Evolutionary conservation across 2,888 invertebrate genomes (phyloP), one percentile per base, ranked within the genome.

Genomic region (Nomada ruficornis): DNA sequence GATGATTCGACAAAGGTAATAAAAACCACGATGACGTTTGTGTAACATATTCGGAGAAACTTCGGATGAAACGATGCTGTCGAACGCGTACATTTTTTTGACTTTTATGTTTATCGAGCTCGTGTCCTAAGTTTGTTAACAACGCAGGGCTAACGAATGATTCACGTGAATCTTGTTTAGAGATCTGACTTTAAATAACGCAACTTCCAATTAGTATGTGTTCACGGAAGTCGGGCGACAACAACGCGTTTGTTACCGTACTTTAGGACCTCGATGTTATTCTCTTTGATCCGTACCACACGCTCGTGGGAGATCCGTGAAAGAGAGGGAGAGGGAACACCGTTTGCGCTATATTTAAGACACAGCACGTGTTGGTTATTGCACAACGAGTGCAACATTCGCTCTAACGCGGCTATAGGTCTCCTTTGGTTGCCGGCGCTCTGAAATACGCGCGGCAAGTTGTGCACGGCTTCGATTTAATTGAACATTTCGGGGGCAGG

Each of bases 331-430:
- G 44, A 59, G 55, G 20, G 62, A 23, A 63, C 29, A 79, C 44
- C 65, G 83, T 83, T 79, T 73, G 83, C 44, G 82, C 83, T 83
- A 83, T 83, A 83, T 83, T 83, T 83, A 82, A 83, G 83, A 73
- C 83, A 59, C 75, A 82, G 74, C 81, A 81, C 83, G 77, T 77
- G 84, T 84, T 84, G 77, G 75, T 81, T 76, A 85, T 85, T 82
- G 84, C 84, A 81, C 84, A 85, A 85, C 82, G 72, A 72, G 79
- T 80, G 72, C 79, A 76, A 84, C 80, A 82, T 77, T 82, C 67
- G 79, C 65, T 84, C 55, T 67, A 80, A 64, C 67, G 63, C 20
- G 26, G 77, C 63, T 69, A 54, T 78, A 63, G 73, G 65, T 52
- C 47, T 36, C 62, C 47, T 55, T 63, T 55, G 47, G 47, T 47